Conservation (phyloP, 2,113 vertebrate species). For the Pantherophis guttatus region DNA sequence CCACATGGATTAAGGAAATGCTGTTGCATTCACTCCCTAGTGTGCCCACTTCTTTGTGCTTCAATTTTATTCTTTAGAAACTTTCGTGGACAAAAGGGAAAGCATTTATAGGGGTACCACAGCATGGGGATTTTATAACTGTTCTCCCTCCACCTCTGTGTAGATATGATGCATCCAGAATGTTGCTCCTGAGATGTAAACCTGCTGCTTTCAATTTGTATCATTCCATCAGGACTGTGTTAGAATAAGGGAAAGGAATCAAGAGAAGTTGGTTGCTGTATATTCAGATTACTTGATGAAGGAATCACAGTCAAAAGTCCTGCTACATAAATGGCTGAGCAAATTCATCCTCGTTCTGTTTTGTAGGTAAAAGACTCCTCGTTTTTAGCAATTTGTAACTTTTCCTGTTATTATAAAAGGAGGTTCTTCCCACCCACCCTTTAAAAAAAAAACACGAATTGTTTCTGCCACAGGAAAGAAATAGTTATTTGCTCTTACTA, state of each 20-base stretch:
- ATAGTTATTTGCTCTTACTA: background rate
- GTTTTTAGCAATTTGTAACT: background rate
- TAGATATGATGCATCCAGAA: slow-evolving; percentile 54
- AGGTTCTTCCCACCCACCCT: background rate
- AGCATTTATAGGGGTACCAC: slow-evolving; percentile 64
- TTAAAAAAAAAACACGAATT: background rate
- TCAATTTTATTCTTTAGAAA: slow-evolving; percentile 67
- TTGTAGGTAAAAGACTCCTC: background rate
- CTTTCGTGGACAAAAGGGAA: slow-evolving; percentile 65
- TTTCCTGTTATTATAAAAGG: background rate
- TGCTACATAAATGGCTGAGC: background rate
- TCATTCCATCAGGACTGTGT: slow-evolving; percentile 53
- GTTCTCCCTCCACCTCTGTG: slow-evolving; percentile 33
- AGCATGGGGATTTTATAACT: slow-evolving; percentile 58
- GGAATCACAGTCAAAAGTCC: slow-evolving; percentile 28
- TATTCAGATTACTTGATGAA: background rate
- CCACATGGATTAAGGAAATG: slow-evolving; percentile 73
- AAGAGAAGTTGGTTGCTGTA: slow-evolving; percentile 33
- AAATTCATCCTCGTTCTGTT: background rate
- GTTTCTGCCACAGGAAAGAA: background rate
- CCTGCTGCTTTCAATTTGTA: slow-evolving; percentile 56
- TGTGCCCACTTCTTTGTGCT: slow-evolving; percentile 66
- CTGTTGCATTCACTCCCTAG: slow-evolving; percentile 64
- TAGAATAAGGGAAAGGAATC: slow-evolving; percentile 45
- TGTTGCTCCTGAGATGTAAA: slow-evolving; percentile 54